Percentiles rank a stretch among this genome's conserved stretches.
Conservation (phyloP, 2,888 invertebrate species). For the Sphinx pinastri region DNA sequence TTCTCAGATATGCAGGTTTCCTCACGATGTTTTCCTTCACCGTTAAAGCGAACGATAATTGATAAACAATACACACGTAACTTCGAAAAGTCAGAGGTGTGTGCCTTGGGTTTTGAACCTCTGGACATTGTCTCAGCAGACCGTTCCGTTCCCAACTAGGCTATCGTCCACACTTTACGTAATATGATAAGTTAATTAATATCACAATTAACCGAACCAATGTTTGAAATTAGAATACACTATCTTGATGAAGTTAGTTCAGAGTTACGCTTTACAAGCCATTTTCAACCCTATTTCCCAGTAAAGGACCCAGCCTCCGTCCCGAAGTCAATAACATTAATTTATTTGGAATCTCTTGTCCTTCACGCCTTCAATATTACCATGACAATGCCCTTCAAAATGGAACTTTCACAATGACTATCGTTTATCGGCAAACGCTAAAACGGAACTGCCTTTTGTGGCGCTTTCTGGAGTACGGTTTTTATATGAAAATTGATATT, state of each 20-base stretch:
- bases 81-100: too few relatives aligned
- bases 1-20: too few relatives aligned
- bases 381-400: constrained; percentile 29
- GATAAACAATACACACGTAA: too few relatives aligned
- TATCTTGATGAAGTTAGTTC: background rate
- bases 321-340: constrained; percentile 23
- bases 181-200: too few relatives aligned
- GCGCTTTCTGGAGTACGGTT: constrained; percentile 10
- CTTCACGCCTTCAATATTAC: constrained; percentile 26
- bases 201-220: too few relatives aligned
- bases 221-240: too few relatives aligned
- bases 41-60: too few relatives aligned
- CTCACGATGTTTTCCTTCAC: too few relatives aligned
- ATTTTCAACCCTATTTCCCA: background rate
- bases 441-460: constrained; percentile 27
- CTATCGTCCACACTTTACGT: too few relatives aligned
- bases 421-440: constrained; percentile 30
- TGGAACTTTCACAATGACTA: constrained; percentile 25
- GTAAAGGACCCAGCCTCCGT: background rate
- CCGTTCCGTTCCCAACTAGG: too few relatives aligned
- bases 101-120: too few relatives aligned
- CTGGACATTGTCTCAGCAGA: too few relatives aligned
- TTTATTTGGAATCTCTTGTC: constrained; percentile 21
- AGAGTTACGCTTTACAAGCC: background rate
- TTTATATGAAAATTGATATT: constrained; percentile 23